phyloP scores from a whole-genome alignment of 2,797 vertebrate species.

The Pyrocephalus nanus region DNA sequence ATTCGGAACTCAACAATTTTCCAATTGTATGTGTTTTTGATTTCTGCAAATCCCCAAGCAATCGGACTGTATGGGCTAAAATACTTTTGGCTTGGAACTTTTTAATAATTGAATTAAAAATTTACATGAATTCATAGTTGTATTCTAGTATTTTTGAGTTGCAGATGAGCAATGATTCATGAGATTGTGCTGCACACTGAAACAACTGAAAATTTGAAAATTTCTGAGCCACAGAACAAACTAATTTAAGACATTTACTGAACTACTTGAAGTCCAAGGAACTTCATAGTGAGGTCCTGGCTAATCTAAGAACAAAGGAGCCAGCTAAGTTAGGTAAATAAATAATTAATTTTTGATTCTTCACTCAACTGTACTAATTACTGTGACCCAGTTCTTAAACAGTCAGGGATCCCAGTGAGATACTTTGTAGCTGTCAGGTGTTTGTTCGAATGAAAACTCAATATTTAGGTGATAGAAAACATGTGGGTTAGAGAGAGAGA shows the following conservation, averaged over 20 bases:
- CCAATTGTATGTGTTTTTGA: fast-evolving
- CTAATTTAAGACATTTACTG: not conserved
- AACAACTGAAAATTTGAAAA: not conserved
- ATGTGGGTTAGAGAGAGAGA: not conserved
- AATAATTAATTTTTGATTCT: conserved; percentile 30
- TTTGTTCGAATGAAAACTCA: not conserved
- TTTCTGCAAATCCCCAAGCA: not conserved
- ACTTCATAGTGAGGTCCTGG: not conserved
- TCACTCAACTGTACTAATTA: not conserved
- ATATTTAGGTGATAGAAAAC: not conserved
- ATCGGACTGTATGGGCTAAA: not conserved
- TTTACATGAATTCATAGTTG: not conserved
- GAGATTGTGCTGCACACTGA: not conserved
- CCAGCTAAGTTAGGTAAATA: conserved; percentile 19
- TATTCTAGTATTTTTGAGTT: not conserved
- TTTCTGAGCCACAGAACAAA: not conserved
- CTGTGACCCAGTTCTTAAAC: not conserved
- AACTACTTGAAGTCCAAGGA: not conserved
- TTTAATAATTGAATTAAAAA: not conserved
- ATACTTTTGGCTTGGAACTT: not conserved
- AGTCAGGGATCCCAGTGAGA: not conserved
- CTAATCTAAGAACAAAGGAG: conserved; percentile 14
- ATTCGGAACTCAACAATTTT: not conserved
- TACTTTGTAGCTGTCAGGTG: not conserved
- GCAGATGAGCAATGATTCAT: not conserved